These are phyloP conservation scores for Megaleporinus macrocephalus DNA, from an alignment of 2,113 vertebrate genomes.

Conservation along the genomic window DNA sequence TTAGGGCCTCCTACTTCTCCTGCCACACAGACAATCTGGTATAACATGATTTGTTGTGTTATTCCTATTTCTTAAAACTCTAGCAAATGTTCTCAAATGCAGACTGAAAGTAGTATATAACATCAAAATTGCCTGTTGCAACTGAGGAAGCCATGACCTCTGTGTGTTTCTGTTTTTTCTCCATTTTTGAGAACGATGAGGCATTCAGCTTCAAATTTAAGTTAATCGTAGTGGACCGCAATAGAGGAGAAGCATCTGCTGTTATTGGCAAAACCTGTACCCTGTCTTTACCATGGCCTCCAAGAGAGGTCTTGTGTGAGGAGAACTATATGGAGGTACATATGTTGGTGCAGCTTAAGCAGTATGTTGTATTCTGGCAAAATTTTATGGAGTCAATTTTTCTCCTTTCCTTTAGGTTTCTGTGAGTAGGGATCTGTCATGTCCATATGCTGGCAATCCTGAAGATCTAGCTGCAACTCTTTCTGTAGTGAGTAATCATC, in stretches of 20 bases:
- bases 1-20: constrained; percentile 73
- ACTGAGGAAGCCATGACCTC: too few species aligned
- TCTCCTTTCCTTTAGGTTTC: constrained; percentile 56
- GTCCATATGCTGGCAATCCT: constrained; percentile 1
- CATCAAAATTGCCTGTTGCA: too few species aligned
- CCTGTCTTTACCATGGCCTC: constrained; percentile 28
- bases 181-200: constrained; percentile 50
- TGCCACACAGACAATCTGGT: constrained; percentile 65
- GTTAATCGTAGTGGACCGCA: constrained; percentile 33
- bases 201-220: constrained; percentile 64
- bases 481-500: constrained; percentile 46
- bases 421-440: constrained; percentile 54
- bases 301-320: too few species aligned
- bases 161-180: too few species aligned
- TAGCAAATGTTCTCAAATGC: too few species aligned
- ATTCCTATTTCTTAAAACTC: too few species aligned
- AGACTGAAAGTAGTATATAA: neutral
- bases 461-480: constrained; percentile 34
- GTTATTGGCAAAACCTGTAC: constrained; percentile 63
- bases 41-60: neutral
- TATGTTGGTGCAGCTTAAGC: too few species aligned
- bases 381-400: neutral
- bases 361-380: constrained; percentile 28
- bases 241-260: constrained; percentile 30
- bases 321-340: too few species aligned